phyloP scores from a whole-genome alignment of 2,113 vertebrate genomes.

The Cottus gobio region DNA sequence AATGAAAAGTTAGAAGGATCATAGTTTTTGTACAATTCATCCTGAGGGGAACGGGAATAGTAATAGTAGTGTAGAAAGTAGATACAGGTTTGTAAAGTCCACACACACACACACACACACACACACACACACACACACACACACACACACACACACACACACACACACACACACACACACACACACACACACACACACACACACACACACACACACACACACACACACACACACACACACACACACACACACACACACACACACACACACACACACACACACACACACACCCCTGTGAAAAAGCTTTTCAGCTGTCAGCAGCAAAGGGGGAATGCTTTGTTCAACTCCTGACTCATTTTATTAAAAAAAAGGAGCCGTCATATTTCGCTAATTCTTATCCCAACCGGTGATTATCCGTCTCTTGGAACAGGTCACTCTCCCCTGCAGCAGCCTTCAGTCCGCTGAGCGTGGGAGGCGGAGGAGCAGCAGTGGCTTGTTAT shows the following conservation, averaged over 20 bases:
- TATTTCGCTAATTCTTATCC: constrained; percentile 41
- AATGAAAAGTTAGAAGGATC: neutral
- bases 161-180: no score
- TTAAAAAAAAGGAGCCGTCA: constrained; percentile 17
- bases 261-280: no score
- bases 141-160: no score
- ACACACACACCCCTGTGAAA: no score
- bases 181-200: no score
- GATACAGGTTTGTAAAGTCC: no score
- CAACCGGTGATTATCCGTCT: constrained; percentile 51
- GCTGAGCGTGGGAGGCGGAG: constrained; percentile 43
- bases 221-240: no score
- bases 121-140: no score
- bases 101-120: no score
- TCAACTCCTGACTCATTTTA: constrained; percentile 50
- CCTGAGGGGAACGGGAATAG: neutral
- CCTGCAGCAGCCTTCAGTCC: neutral
- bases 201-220: no score
- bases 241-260: no score
- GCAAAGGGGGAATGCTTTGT: constrained; percentile 11
- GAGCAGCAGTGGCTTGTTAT: constrained; percentile 17
- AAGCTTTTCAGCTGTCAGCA: constrained; percentile 16
- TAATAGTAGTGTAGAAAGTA: no score
- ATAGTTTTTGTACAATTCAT: neutral
- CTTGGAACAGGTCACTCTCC: constrained; percentile 28